Evolutionary conservation across 2,113 vertebrate genomes (phyloP).

Genomic region (Arothron firmamentum): DNA sequence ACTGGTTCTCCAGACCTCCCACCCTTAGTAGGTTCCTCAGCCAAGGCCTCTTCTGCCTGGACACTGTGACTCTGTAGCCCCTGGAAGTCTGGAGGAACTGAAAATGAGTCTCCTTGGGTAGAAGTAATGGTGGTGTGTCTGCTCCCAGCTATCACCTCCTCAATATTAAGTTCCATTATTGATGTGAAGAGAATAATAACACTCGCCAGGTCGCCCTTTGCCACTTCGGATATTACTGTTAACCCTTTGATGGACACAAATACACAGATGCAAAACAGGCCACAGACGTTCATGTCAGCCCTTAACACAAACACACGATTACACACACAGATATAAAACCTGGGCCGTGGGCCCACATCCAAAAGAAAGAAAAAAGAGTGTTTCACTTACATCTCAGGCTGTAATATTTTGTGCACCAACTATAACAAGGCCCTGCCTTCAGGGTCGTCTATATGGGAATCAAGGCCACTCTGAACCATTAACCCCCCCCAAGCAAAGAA

Average conservation of each 20-base stretch:
- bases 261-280: not conserved
- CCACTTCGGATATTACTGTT: conserved; percentile 64
- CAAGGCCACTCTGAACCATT: conserved; percentile 25
- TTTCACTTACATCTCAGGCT: too few relatives aligned
- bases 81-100: conserved; percentile 43
- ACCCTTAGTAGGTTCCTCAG: conserved; percentile 21
- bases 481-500: conserved; percentile 24
- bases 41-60: conserved; percentile 35
- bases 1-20: conserved; percentile 53
- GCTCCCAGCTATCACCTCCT: conserved; percentile 56
- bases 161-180: conserved; percentile 74
- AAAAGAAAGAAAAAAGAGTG: too few relatives aligned
- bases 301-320: not conserved
- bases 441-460: conserved; percentile 46
- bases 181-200: conserved; percentile 68
- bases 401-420: conserved; percentile 18
- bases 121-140: not conserved
- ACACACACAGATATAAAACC: not conserved
- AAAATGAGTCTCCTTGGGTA: conserved; percentile 22
- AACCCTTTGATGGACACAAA: conserved; percentile 49
- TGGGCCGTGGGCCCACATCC: not conserved
- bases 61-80: conserved; percentile 36
- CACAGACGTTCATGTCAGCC: conserved; percentile 3
- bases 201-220: conserved; percentile 55
- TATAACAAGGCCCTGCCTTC: conserved; percentile 38